Evolutionary conservation across 2,797 vertebrate species (phyloP).

Genomic region (Xerus rutilus): DNA sequence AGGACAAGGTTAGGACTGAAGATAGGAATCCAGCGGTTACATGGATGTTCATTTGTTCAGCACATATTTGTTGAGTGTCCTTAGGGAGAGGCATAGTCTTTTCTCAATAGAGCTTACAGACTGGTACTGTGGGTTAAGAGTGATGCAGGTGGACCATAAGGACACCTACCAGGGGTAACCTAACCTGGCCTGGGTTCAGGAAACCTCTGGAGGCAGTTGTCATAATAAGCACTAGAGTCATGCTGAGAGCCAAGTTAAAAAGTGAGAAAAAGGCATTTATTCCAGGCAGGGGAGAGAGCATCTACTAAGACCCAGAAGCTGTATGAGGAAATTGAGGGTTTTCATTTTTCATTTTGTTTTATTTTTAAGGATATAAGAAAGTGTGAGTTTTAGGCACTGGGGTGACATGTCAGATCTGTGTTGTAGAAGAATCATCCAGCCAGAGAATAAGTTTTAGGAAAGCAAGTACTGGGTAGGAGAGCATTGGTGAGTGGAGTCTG

Average conservation of each 20-base stretch:
- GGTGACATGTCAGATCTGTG: background rate
- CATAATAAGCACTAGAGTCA: background rate
- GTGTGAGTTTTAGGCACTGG: background rate
- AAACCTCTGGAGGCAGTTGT: background rate
- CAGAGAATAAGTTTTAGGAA: background rate
- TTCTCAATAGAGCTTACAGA: background rate
- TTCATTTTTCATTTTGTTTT: background rate
- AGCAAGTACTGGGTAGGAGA: background rate
- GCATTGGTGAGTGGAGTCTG: background rate
- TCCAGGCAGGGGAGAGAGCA: background rate
- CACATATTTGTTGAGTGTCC: background rate
- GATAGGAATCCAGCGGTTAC: background rate
- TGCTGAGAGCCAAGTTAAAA: background rate
- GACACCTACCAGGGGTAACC: background rate
- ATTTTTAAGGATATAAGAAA: background rate
- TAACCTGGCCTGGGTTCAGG: background rate
- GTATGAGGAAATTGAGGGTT: no score
- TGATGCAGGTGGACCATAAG: background rate
- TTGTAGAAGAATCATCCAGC: background rate
- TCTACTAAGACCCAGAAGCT: background rate
- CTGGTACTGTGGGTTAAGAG: background rate
- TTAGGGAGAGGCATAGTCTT: rapidly evolving
- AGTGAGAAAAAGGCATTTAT: background rate
- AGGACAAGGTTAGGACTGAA: background rate
- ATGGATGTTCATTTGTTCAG: background rate